Evolutionary conservation across 1,140 invertebrate genomes (phyloP).

Genomic region (Leptinotarsa defecta): DNA sequence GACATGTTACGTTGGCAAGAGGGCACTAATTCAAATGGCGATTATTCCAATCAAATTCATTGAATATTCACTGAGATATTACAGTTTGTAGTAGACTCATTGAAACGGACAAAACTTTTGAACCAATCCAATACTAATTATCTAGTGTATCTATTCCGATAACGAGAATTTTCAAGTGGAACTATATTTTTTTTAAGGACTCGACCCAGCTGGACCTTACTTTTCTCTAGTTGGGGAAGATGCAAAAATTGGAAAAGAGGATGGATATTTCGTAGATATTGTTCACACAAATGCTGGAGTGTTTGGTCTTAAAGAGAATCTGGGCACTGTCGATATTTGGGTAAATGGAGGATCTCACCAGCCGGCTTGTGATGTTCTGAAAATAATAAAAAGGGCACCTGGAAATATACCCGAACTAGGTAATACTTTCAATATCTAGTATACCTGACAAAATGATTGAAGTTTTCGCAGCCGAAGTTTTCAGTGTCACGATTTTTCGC

Average conservation of each 20-base stretch:
- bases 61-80: no score
- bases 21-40: no score
- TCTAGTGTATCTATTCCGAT: no score
- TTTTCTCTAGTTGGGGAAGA: not conserved
- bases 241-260: constrained; percentile 48
- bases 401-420: not conserved
- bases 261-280: constrained; percentile 85
- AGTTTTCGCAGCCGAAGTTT: no score
- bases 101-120: no score
- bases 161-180: no score
- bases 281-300: constrained; percentile 86
- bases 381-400: constrained; percentile 1
- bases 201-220: constrained; percentile 16
- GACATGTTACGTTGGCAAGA: no score
- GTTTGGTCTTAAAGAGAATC: constrained; percentile 80
- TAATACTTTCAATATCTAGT: not conserved
- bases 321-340: constrained; percentile 86
- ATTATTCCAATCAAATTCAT: no score
- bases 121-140: no score
- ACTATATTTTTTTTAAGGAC: not conserved
- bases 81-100: no score
- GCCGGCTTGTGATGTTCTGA: constrained; percentile 70
- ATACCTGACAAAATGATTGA: no score
- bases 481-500: no score
- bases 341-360: constrained; percentile 86